Evolutionary conservation across 2,888 invertebrate species (phyloP).

Genomic region (Danaus chrysippus): DNA sequence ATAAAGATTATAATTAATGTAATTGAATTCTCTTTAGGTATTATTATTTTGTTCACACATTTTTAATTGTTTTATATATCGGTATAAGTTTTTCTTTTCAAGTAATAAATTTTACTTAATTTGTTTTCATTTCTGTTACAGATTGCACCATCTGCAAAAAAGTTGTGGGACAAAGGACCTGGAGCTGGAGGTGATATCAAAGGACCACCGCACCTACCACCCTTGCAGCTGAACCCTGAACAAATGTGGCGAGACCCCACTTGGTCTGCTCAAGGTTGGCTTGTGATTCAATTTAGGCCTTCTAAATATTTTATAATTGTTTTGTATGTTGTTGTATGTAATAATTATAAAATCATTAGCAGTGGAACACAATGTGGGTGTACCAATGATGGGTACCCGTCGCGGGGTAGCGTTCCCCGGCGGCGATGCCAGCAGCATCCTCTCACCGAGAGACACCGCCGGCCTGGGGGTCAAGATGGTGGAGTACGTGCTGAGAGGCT

Average conservation of each 20-base stretch:
- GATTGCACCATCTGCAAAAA: constrained; percentile 97
- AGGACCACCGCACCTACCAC: constrained; percentile 86
- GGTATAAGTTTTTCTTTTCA: neutral
- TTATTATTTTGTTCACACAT: too few relatives aligned
- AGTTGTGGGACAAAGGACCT: constrained; percentile 91
- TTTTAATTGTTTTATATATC: too few relatives aligned
- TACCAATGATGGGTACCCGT: constrained; percentile 84
- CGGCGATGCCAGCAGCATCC: constrained; percentile 81
- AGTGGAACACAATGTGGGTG: constrained; percentile 72
- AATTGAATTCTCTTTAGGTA: too few relatives aligned
- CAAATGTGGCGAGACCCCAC: constrained; percentile 96
- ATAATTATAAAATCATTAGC: constrained; percentile 34
- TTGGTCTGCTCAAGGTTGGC: constrained; percentile 93
- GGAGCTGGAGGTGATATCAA: constrained; percentile 86
- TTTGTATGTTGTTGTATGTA: neutral
- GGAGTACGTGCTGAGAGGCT: constrained; percentile 96
- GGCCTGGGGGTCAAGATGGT: constrained; percentile 99
- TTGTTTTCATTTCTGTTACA: constrained; percentile 54
- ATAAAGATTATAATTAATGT: too few relatives aligned
- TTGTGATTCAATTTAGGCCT: constrained; percentile 7
- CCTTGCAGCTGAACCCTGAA: constrained; percentile 83
- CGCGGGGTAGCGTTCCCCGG: constrained; percentile 83
- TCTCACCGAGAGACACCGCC: constrained; percentile 92
- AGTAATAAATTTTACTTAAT: neutral
- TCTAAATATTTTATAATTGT: constrained; percentile 7